phyloP scores from a whole-genome alignment of 2,888 invertebrate species.

The Hypolimnas misippus region DNA sequence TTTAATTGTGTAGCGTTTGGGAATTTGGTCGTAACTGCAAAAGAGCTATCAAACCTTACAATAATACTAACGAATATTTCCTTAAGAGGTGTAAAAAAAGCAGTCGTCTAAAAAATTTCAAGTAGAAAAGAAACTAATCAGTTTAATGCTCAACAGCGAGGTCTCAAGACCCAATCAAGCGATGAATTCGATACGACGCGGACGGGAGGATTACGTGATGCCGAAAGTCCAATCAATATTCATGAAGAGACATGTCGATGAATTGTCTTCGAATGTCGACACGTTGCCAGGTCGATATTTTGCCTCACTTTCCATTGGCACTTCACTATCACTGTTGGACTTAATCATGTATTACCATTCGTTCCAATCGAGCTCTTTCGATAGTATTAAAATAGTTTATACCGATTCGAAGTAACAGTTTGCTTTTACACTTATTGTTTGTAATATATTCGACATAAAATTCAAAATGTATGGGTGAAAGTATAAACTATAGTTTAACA shows the following conservation, averaged over 20 bases:
- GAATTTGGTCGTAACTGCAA: no score
- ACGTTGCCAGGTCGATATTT: constrained; percentile 39
- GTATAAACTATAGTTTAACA: no score
- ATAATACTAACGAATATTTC: neutral
- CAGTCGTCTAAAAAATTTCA: neutral
- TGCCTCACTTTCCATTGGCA: constrained; percentile 46
- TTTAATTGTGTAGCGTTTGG: no score
- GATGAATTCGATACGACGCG: constrained; percentile 54
- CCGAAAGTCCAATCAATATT: constrained; percentile 74
- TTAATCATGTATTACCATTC: constrained; percentile 6
- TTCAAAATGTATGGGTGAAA: no score
- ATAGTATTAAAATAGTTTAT: neutral
- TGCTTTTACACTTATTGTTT: no score
- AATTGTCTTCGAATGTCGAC: constrained; percentile 65
- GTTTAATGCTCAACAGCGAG: constrained; percentile 22
- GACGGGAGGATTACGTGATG: constrained; percentile 65
- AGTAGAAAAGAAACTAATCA: constrained; percentile 10
- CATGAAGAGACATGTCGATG: constrained; percentile 67
- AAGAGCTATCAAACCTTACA: neutral
- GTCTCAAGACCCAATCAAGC: constrained; percentile 54
- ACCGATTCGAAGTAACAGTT: neutral
- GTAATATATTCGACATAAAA: no score
- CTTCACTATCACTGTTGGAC: constrained; percentile 35
- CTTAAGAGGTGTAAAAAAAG: neutral
- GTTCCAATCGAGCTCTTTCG: neutral